phyloP scores from a whole-genome alignment of 2,797 vertebrate species.

The Malurus splendens region DNA sequence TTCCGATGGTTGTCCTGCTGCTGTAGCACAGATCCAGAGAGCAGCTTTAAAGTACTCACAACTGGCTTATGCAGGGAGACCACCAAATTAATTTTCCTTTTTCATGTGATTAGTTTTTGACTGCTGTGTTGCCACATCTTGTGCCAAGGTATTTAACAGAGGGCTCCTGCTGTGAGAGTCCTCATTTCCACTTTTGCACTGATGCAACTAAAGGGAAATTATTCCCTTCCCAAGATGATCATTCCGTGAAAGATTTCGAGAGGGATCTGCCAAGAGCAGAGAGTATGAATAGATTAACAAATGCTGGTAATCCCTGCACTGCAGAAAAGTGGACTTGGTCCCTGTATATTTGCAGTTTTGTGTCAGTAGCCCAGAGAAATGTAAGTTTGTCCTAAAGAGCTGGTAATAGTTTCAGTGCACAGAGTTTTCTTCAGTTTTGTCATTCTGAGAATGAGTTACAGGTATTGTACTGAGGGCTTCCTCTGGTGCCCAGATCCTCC shows the following conservation, averaged over 20 bases:
- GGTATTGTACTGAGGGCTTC: background rate
- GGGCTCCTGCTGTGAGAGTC: background rate
- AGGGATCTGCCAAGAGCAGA: background rate
- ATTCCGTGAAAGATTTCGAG: background rate
- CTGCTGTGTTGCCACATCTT: background rate
- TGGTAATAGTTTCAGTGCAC: background rate
- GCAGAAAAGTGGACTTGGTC: background rate
- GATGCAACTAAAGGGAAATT: background rate
- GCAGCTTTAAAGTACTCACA: slow-evolving; percentile 30
- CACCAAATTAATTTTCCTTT: slow-evolving; percentile 55
- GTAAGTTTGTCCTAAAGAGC: background rate
- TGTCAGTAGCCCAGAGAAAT: background rate
- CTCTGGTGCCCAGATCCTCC: background rate
- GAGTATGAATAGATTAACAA: background rate
- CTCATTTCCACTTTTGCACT: background rate
- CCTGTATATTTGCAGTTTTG: background rate
- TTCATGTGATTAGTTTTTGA: slow-evolving; percentile 54
- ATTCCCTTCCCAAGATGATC: background rate
- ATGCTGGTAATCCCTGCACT: background rate
- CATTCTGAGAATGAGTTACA: background rate
- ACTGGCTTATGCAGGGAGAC: background rate
- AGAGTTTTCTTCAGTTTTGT: background rate
- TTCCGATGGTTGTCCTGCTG: background rate
- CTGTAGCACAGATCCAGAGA: background rate
- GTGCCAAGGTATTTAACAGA: background rate